Conservation (phyloP, 2,113 vertebrate genomes). For the Eurystomus gularis region DNA sequence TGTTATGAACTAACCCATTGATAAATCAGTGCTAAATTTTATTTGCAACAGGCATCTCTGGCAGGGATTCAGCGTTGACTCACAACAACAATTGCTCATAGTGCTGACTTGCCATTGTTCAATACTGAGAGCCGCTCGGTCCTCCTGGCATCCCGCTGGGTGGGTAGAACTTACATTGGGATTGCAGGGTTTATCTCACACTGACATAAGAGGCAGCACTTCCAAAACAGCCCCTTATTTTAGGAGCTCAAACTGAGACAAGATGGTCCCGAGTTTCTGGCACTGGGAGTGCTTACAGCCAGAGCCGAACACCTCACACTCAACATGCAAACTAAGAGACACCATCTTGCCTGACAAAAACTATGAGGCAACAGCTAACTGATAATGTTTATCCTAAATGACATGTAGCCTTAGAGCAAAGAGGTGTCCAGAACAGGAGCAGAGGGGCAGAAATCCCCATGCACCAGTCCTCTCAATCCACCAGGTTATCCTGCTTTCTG, state of each 20-base stretch:
- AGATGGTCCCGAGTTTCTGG: neutral
- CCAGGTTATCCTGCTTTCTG: neutral
- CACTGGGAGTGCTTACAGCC: neutral
- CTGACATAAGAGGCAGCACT: neutral
- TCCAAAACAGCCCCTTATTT: neutral
- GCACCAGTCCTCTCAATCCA: neutral
- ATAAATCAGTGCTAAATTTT: slow-evolving; percentile 39
- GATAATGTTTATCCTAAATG: neutral
- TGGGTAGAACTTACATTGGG: neutral
- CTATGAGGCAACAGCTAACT: neutral
- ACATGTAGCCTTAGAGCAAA: neutral
- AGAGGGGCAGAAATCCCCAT: neutral
- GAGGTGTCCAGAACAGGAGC: neutral
- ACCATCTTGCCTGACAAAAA: neutral
- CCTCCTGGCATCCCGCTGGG: neutral
- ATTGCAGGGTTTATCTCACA: neutral
- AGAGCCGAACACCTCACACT: neutral
- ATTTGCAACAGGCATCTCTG: slow-evolving; percentile 47
- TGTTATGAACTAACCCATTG: slow-evolving; percentile 16
- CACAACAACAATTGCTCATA: neutral
- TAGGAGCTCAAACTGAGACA: neutral
- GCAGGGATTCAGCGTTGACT: slow-evolving; percentile 30
- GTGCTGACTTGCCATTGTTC: slow-evolving; percentile 17
- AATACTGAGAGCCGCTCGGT: neutral
- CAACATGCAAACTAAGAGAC: neutral